A percentile compares a stretch with the other conserved stretches of the same genome.
Evolutionary conservation across 1,140 invertebrate species (phyloP).

Genomic region (Apis dorsata): DNA sequence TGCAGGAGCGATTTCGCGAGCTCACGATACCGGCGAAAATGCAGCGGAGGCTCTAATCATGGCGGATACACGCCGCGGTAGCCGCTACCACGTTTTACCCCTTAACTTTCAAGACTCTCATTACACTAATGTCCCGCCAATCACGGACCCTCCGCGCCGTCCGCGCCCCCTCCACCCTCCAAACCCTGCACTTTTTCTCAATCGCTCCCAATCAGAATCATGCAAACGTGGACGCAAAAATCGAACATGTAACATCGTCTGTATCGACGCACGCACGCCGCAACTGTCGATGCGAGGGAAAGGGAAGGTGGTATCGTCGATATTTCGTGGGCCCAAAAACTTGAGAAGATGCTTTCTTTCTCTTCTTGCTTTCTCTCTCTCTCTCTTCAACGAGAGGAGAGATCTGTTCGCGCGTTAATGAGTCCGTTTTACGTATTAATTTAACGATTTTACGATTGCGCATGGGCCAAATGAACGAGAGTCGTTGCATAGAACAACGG

Average conservation of each 20-base stretch:
- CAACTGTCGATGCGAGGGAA: no score
- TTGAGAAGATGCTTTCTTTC: no score
- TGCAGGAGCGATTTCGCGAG: slow-evolving; percentile 72
- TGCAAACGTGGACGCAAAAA: slow-evolving; percentile 72
- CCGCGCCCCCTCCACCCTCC: slow-evolving; percentile 61
- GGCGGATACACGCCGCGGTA: slow-evolving; percentile 67
- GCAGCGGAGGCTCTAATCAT: slow-evolving; percentile 75
- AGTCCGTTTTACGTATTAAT: slow-evolving; percentile 32
- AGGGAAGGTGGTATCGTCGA: no score
- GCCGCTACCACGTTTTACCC: slow-evolving; percentile 75
- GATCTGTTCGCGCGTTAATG: neutral
- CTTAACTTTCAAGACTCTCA: slow-evolving; percentile 72
- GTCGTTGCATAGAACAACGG: slow-evolving; percentile 29
- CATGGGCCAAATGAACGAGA: slow-evolving; percentile 15
- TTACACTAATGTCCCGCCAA: slow-evolving; percentile 77
- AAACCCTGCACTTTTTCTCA: slow-evolving; percentile 62
- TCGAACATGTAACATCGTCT: slow-evolving; percentile 52
- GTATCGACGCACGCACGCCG: neutral
- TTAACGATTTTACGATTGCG: slow-evolving; percentile 30
- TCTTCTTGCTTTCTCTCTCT: no score
- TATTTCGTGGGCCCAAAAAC: no score
- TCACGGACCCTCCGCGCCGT: slow-evolving; percentile 71
- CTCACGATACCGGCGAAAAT: slow-evolving; percentile 70
- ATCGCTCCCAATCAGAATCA: slow-evolving; percentile 74
- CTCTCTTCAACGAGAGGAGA: no score